Conservation (phyloP, 1,140 invertebrate genomes). For the Drosophila orosa region DNA sequence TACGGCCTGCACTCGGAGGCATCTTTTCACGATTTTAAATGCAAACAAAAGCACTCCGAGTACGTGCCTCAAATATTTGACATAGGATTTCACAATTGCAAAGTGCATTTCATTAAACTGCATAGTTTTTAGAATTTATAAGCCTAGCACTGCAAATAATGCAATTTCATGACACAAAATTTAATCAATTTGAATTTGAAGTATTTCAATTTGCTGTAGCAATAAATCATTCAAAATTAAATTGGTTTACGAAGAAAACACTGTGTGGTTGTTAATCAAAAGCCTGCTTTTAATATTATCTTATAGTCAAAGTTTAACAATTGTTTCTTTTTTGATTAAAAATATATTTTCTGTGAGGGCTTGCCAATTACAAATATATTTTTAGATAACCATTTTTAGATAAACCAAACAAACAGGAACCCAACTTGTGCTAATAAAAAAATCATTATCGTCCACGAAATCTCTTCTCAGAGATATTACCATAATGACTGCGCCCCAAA, state of each 20-base stretch:
- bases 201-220: not conserved
- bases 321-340: no score
- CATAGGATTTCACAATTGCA: slow-evolving; percentile 5
- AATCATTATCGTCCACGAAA: slow-evolving; percentile 30
- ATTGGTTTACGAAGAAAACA: not conserved
- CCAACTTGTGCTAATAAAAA: slow-evolving; percentile 23
- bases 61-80: not conserved
- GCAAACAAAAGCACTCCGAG: not conserved
- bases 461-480: slow-evolving; percentile 49
- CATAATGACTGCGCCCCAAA: slow-evolving; percentile 53
- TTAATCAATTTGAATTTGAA: not conserved
- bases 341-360: not conserved
- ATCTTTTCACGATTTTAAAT: not conserved
- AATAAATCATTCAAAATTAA: slow-evolving; percentile 3
- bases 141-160: not conserved
- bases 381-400: no score
- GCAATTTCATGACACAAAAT: not conserved
- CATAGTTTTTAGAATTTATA: slow-evolving; percentile 5
- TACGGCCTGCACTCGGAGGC: not conserved
- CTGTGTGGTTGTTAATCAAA: not conserved
- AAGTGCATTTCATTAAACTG: not conserved
- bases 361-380: not conserved
- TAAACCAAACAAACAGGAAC: not conserved
- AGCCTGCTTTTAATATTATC: not conserved
- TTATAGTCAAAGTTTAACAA: no score